Conservation (phyloP, 2,888 invertebrate species). For the Dryobota labecula region DNA sequence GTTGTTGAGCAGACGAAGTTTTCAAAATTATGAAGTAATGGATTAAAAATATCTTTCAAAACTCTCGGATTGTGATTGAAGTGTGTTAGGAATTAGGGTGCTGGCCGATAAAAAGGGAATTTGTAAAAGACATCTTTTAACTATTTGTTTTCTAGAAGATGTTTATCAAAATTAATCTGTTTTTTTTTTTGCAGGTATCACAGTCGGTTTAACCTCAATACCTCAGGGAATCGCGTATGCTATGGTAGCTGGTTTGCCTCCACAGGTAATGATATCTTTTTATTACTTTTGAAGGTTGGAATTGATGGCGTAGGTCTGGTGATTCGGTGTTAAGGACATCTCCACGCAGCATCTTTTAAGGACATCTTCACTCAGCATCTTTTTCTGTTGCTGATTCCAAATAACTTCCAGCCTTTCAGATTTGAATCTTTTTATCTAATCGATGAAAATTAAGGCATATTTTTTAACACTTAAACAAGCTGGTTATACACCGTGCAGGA, state of each 20-base stretch:
- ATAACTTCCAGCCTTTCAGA: neutral
- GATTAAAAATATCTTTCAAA: too few species aligned
- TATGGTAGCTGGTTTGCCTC: constrained; percentile 93
- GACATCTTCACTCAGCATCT: neutral
- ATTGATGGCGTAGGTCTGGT: neutral
- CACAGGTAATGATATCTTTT: constrained; percentile 92
- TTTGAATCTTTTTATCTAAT: neutral
- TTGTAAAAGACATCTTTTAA: too few species aligned
- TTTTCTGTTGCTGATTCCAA: neutral
- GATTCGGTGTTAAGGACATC: neutral
- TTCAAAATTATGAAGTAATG: too few species aligned
- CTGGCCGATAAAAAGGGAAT: too few species aligned
- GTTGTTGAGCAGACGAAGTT: too few species aligned
- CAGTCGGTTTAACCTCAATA: constrained; percentile 95
- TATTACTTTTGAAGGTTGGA: neutral
- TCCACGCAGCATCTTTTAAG: neutral
- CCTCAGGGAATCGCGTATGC: constrained; percentile 97
- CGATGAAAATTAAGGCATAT: neutral
- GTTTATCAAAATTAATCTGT: neutral
- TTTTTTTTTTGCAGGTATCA: constrained; percentile 87
- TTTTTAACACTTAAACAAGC: neutral
- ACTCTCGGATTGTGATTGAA: too few species aligned
- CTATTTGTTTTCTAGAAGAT: too few species aligned
- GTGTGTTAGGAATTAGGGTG: too few species aligned
- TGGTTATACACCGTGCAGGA: too few species aligned